Base-by-base conservation (phyloP, 2,113 vertebrate species). In the Rhagologus leucostigma region DNA sequence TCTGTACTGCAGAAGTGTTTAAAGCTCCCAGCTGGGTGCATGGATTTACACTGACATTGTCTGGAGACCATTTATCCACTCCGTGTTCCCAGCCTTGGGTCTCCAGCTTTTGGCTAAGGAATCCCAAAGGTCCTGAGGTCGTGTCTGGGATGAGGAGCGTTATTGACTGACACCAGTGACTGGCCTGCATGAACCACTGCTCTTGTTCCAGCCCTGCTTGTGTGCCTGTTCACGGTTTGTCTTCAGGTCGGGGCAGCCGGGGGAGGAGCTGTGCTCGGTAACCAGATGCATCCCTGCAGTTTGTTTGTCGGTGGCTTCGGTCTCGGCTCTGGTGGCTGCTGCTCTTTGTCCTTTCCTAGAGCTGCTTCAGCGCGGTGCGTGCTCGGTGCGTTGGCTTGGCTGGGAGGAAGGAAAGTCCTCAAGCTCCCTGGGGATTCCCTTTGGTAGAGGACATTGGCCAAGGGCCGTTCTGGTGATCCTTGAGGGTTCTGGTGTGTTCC, bases 201-300 rank as follows among this genome's bases (percentile, higher is more conserved):
- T 55, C 30, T 4, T 26, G 4, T 2, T 37, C 11, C 57, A 20
- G 32, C 53, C 46, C 64, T 47, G 59, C 1, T 9, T 9, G 24
- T 37, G 60, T 23, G 2, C 4, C 35, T 18, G 69, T 1, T n/a
- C 5, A 0, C 7, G 41, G 5, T 41, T 86, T 84, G 67, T 50
- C 41, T 30, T 35, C 9, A 1, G 8, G 16, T 13, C 32, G 6
- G 16, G 49, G 80, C 62, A 27, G 10, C 24, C 6, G 3, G 71
- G 70, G 63, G 37, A 19, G 65, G 41, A 7, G 52, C 29, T 1
- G 1, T 0, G 0, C 33, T 59, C 27, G 19, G 1, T 6, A 27
- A 2, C 53, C 46, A 10, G 15, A 10, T 0, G 1, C 3, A 0
- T 13, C 14, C 2, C 35, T 64, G 46, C 30, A 0, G 0, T 35